phyloP scores from a whole-genome alignment of 2,888 invertebrate genomes.

The Volucella inflata region DNA sequence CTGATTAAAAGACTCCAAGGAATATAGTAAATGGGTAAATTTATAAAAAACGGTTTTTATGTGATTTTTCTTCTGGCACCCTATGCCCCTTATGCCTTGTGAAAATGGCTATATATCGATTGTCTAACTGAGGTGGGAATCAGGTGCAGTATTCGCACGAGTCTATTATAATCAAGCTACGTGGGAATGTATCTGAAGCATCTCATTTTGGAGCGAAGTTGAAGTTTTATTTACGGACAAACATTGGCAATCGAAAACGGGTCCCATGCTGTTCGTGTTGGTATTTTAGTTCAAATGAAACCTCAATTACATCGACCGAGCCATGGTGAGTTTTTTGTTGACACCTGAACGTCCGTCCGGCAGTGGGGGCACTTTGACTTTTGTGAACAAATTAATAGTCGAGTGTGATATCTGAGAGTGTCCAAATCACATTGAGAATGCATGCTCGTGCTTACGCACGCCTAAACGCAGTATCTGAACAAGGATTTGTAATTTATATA shows the following conservation, averaged over 20 bases:
- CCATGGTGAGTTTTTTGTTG: neutral
- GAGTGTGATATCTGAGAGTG: slow-evolving; percentile 39
- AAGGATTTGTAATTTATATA: slow-evolving; percentile 70
- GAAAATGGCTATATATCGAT: slow-evolving; percentile 19
- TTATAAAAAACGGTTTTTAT: slow-evolving; percentile 60
- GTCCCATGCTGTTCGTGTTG: slow-evolving; percentile 23
- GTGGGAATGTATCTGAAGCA: slow-evolving; percentile 5
- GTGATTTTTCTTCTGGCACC: slow-evolving; percentile 34
- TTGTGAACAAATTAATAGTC: slow-evolving; percentile 52
- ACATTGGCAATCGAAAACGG: slow-evolving; percentile 3
- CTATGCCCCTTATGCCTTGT: slow-evolving; percentile 25
- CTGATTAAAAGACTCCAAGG: slow-evolving; percentile 59
- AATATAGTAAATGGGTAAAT: slow-evolving; percentile 38
- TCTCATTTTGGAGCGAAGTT: slow-evolving; percentile 16
- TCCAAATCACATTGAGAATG: slow-evolving; percentile 36
- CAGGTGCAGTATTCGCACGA: slow-evolving; percentile 3
- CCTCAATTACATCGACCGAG: neutral
- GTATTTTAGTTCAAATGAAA: slow-evolving; percentile 12
- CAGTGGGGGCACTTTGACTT: slow-evolving; percentile 44
- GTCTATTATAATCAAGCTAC: slow-evolving; percentile 18
- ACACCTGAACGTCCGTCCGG: neutral
- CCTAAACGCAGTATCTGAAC: slow-evolving; percentile 52
- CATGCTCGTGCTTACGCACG: slow-evolving; percentile 67
- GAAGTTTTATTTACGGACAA: slow-evolving; percentile 36
- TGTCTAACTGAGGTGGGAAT: slow-evolving; percentile 16